A percentile compares a stretch with the other conserved stretches of the same genome.
These are phyloP conservation scores for Periophthalmus magnuspinnatus DNA, from an alignment of 2,797 vertebrate genomes.

Conservation along the genomic window DNA sequence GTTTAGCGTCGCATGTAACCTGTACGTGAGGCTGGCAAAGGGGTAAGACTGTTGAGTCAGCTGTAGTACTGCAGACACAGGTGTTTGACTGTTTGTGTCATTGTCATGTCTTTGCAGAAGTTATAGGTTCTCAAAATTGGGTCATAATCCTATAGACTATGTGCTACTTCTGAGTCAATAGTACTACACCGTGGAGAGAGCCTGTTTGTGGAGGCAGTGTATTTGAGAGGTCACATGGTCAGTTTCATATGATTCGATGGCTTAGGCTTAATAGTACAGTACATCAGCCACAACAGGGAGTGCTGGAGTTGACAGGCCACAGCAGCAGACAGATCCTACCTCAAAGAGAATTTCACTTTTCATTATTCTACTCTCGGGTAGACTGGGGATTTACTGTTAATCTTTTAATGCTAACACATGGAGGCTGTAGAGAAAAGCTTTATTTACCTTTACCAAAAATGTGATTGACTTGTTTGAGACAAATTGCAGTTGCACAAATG, in stretches of 20 bases:
- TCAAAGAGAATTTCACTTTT: conserved; percentile 71
- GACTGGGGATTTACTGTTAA: conserved; percentile 71
- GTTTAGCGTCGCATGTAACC: too few relatives aligned
- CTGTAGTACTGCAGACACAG: too few relatives aligned
- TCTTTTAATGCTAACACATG: conserved; percentile 68
- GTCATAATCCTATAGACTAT: neutral
- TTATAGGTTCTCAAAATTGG: neutral
- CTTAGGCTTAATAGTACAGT: conserved; percentile 44
- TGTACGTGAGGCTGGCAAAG: too few relatives aligned
- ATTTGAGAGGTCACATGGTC: conserved; percentile 54
- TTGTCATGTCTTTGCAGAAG: neutral
- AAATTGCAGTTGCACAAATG: neutral
- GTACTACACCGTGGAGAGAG: conserved; percentile 12
- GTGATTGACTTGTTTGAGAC: neutral
- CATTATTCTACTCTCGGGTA: conserved; percentile 47
- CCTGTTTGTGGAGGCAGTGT: conserved; percentile 20
- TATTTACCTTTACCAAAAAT: neutral
- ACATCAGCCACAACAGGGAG: conserved; percentile 49
- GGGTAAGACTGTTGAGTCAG: too few relatives aligned
- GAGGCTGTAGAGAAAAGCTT: conserved; percentile 1
- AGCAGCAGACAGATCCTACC: conserved; percentile 54
- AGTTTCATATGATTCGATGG: conserved; percentile 52
- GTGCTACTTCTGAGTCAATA: neutral
- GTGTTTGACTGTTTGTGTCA: too few relatives aligned
- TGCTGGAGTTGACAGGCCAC: neutral